phyloP scores from a whole-genome alignment of 2,113 vertebrate species.

The Stigmatopora argus region DNA sequence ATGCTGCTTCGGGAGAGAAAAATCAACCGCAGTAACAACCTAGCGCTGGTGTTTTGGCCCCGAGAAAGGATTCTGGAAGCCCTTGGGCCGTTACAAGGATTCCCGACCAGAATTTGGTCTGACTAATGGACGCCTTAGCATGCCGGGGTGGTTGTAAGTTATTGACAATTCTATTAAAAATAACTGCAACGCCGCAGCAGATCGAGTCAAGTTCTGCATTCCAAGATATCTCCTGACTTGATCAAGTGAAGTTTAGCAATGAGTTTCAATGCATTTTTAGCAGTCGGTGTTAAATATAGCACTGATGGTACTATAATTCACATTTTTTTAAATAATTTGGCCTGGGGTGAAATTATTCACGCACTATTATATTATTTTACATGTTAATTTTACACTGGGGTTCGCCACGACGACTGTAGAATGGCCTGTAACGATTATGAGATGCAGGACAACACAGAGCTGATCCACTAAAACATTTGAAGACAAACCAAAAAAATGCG shows the following conservation, averaged over 20 bases:
- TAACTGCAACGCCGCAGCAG: too few relatives aligned
- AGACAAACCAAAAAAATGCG: too few relatives aligned
- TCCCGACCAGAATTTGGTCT: background rate
- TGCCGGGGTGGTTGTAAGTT: background rate
- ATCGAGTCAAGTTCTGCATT: background rate
- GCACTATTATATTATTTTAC: too few relatives aligned
- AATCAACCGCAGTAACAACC: conserved; percentile 17
- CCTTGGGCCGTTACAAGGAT: background rate
- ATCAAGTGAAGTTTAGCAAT: background rate
- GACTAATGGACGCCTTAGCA: background rate
- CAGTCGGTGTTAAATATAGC: background rate
- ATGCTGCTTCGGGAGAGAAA: background rate
- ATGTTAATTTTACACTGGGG: too few relatives aligned
- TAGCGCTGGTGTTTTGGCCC: conserved; percentile 7
- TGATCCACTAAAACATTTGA: too few relatives aligned
- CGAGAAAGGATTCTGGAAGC: background rate
- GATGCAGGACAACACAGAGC: too few relatives aligned
- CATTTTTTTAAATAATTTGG: too few relatives aligned
- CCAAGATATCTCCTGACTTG: background rate
- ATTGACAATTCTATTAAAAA: background rate
- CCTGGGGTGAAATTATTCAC: too few relatives aligned
- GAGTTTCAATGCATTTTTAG: background rate
- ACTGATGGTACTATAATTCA: too few relatives aligned
- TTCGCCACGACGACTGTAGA: too few relatives aligned
- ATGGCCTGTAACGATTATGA: too few relatives aligned